A percentile compares a stretch with the other conserved stretches of the same genome.
phyloP scores from a whole-genome alignment of 2,113 vertebrate genomes.

The Rattus rattus region DNA sequence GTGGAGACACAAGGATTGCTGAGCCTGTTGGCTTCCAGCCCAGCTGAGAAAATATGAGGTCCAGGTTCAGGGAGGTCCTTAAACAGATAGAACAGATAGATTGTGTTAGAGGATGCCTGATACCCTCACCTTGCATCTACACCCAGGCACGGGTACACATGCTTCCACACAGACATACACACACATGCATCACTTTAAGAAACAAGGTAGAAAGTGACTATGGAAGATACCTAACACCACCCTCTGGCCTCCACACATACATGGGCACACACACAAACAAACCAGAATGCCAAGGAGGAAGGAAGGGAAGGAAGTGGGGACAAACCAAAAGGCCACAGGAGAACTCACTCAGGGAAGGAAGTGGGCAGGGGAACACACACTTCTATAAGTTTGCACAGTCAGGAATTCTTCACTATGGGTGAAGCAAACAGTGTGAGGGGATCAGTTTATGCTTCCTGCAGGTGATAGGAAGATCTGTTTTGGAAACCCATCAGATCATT shows the following conservation, averaged over 20 bases:
- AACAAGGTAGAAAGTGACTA: neutral
- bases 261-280: neutral
- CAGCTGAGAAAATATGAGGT: neutral
- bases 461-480: neutral
- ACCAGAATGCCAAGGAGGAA: too few relatives aligned
- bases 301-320: neutral
- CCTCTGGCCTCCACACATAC: neutral
- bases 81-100: neutral
- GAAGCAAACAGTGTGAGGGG: neutral
- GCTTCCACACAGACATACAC: neutral
- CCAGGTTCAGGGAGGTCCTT: neutral
- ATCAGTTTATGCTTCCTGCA: neutral
- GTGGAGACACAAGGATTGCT: neutral
- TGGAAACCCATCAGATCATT: neutral
- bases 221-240: neutral
- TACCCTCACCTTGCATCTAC: neutral
- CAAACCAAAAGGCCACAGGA: neutral
- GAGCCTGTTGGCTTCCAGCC: neutral
- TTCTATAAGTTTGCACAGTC: neutral
- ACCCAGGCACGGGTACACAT: neutral
- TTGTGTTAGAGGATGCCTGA: neutral
- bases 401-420: neutral
- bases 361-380: neutral
- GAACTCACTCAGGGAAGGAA: neutral
- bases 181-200: neutral